Evolutionary conservation across 1,140 invertebrate species (phyloP).

Genomic region (Varroa destructor): DNA sequence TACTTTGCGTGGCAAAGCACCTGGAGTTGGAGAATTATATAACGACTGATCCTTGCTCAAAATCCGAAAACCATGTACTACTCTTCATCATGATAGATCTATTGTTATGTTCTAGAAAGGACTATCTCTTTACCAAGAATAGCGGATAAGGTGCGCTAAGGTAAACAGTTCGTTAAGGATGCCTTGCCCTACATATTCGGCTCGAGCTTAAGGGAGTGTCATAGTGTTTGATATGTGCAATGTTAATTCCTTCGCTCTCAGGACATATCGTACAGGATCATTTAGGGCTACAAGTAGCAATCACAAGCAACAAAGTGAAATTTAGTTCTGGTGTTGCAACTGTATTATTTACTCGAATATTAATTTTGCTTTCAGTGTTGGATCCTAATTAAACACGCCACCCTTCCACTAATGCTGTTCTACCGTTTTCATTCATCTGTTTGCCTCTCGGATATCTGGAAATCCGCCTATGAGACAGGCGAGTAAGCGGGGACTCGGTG

Average conservation of each 20-base stretch:
- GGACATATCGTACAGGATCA: background rate
- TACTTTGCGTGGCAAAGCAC: background rate
- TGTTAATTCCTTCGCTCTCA: background rate
- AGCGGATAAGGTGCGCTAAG: too few species aligned
- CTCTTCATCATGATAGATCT: too few species aligned
- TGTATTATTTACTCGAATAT: background rate
- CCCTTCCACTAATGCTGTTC: conserved; percentile 61
- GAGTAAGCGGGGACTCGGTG: background rate
- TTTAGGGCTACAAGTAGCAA: background rate
- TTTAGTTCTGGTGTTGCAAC: too few species aligned
- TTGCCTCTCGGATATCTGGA: conserved; percentile 68
- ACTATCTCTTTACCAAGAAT: too few species aligned
- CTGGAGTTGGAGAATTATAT: background rate
- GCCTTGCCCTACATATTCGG: too few species aligned
- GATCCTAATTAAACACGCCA: conserved; percentile 45
- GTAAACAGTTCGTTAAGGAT: too few species aligned
- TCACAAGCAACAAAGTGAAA: too few species aligned
- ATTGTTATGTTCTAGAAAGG: too few species aligned
- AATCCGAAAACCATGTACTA: too few species aligned
- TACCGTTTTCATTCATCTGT: conserved; percentile 69
- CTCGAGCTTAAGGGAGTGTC: too few species aligned
- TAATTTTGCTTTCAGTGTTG: background rate
- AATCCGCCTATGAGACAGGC: conserved; percentile 36
- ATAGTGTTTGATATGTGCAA: too few species aligned
- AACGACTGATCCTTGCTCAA: background rate